Evolutionary conservation across 2,113 vertebrate species (phyloP), one percentile per base, ranked within the genome.

Genomic region (Hystrix brachyura): DNA sequence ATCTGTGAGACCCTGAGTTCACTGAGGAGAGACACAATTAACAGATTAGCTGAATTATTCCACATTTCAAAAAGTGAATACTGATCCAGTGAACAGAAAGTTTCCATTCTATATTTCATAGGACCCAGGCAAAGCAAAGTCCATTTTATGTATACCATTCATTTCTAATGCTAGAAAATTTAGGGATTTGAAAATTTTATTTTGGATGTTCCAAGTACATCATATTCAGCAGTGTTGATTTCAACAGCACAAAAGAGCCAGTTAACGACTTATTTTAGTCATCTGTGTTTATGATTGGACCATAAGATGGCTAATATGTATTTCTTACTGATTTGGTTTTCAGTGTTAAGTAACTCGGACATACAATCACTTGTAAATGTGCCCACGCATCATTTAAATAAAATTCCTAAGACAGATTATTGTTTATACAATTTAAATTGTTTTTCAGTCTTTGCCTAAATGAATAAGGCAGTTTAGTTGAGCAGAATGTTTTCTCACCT

Each of bases 301-400:
- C 79, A 71, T 27, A 94, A 83, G 46, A 23, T 76, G 7, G 72
- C 57, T 82, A 80, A 29, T 74, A 59, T 18, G 0, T 76, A 32
- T 64, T 86, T 95, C 74, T 81, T 83, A 87, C 60, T 64, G 23
- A 43, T 62, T 76, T 74, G 57, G 59, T 38, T 76, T 94, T 90
- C 38, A 71, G 19, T 23, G 62, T 34, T 55, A 71, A 43, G 62
- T 57, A 71, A 95, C 25, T 72, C 38, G 53, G 12, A 79, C 32
- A 64, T 62, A 55, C 46, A 78, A 25, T 90, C 64, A 67, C 53
- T 67, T 32, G 23, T 17, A 79, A 78, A 79, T 62, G 3, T 78
- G 14, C 32, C 19, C 23, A n/a, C 3, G n/a, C 0, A 71, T 51
- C n/a, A 95, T 51, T 86, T 94, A 88, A 71, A 59, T 83, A 62